Conservation (phyloP, 2,888 invertebrate species). For the Odontomyia ornata region DNA sequence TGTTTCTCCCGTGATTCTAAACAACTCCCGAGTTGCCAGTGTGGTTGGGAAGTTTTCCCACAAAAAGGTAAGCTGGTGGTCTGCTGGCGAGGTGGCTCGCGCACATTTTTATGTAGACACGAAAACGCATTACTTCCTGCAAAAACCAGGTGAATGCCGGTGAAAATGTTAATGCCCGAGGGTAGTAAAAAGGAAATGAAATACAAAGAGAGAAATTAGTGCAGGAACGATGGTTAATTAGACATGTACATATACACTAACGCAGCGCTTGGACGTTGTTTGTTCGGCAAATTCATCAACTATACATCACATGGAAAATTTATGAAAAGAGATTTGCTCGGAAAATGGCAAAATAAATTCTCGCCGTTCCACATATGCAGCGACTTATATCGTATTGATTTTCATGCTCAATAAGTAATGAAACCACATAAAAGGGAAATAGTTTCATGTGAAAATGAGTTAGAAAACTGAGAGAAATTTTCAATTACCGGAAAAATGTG, state of each 20-base stretch:
- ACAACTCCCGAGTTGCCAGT: neutral
- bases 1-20: neutral
- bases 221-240: slow-evolving; percentile 5
- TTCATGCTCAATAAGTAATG: neutral
- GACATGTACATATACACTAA: neutral
- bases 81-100: neutral
- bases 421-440: neutral
- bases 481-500: neutral
- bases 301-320: neutral
- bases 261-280: neutral
- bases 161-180: neutral
- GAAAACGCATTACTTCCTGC: neutral
- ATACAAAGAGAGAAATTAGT: slow-evolving; percentile 21
- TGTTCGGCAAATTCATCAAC: neutral
- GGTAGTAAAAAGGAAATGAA: slow-evolving; percentile 2
- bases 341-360: neutral
- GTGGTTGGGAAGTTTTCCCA: neutral
- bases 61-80: neutral
- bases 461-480: neutral
- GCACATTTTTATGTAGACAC: neutral
- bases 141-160: neutral
- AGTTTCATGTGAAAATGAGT: neutral
- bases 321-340: neutral
- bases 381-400: neutral
- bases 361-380: neutral